Evolutionary conservation across 2,888 invertebrate species (phyloP).

Genomic region (Dastarcus helophoroides): DNA sequence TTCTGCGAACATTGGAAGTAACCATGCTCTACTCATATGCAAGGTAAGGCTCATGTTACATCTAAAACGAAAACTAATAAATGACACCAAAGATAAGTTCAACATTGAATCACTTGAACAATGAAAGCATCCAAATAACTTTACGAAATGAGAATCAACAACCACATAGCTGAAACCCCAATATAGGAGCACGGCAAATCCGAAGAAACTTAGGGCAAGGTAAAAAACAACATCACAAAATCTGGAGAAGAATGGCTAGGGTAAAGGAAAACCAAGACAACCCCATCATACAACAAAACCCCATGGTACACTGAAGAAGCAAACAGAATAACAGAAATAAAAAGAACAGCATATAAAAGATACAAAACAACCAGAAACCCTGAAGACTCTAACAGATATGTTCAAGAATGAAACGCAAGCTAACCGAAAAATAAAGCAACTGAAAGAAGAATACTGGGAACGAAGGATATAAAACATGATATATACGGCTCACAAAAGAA

Average conservation of each 20-base stretch:
- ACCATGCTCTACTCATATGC: constrained; percentile 10
- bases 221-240: constrained; percentile 8
- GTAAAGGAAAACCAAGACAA: constrained; percentile 5
- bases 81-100: constrained; percentile 1
- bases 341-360: constrained; percentile 5
- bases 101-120: constrained; percentile 10
- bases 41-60: constrained; percentile 8
- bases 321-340: constrained; percentile 8
- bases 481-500: constrained; percentile 8
- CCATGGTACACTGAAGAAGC: constrained; percentile 8
- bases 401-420: constrained; percentile 5
- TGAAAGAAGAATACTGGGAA: constrained; percentile 7
- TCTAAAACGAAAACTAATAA: constrained; percentile 3
- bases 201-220: constrained; percentile 6
- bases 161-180: too few species aligned
- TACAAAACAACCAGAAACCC: too few species aligned
- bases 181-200: constrained; percentile 1
- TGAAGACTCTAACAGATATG: constrained; percentile 1
- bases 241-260: constrained; percentile 7
- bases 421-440: constrained; percentile 3
- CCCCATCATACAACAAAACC: constrained; percentile 5
- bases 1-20: constrained; percentile 10
- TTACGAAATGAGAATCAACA: too few species aligned
- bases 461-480: constrained; percentile 6
- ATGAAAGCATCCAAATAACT: constrained; percentile 6